phyloP scores from a whole-genome alignment of 1,140 invertebrate species.

The Oncopeltus fasciatus region DNA sequence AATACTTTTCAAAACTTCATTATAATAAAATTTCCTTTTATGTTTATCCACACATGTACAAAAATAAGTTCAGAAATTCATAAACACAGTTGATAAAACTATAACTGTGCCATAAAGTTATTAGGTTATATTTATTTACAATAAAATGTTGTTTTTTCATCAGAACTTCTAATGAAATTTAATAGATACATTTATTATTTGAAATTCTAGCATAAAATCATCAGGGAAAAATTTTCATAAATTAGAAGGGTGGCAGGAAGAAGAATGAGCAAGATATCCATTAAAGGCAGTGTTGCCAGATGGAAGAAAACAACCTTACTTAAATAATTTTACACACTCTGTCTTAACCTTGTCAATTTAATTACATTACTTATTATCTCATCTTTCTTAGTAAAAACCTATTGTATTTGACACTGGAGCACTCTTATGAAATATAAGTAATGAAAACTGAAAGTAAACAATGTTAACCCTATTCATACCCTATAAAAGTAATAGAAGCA shows the following conservation, averaged over 20 bases:
- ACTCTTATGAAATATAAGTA: too few species aligned
- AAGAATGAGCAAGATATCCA: not conserved
- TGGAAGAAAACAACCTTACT: constrained; percentile 3
- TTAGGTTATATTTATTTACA: constrained; percentile 5
- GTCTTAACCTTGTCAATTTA: too few species aligned
- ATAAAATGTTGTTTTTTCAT: not conserved
- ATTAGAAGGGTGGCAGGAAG: constrained; percentile 2
- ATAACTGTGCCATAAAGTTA: constrained; percentile 5
- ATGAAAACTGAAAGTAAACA: too few species aligned
- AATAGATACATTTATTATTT: not conserved
- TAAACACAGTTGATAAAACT: constrained; percentile 5
- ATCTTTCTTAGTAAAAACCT: too few species aligned
- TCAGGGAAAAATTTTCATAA: too few species aligned
- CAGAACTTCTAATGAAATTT: not conserved
- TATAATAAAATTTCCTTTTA: not conserved
- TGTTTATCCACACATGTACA: not conserved
- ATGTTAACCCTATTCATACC: too few species aligned
- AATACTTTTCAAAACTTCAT: not conserved
- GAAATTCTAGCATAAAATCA: too few species aligned
- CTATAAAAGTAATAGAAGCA: too few species aligned
- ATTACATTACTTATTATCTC: too few species aligned
- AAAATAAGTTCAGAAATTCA: not conserved
- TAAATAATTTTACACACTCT: not conserved
- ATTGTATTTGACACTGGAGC: too few species aligned
- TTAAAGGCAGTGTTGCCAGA: not conserved